Evolutionary conservation across 1,140 invertebrate species (phyloP).

Genomic region (Drosophila nikananu): DNA sequence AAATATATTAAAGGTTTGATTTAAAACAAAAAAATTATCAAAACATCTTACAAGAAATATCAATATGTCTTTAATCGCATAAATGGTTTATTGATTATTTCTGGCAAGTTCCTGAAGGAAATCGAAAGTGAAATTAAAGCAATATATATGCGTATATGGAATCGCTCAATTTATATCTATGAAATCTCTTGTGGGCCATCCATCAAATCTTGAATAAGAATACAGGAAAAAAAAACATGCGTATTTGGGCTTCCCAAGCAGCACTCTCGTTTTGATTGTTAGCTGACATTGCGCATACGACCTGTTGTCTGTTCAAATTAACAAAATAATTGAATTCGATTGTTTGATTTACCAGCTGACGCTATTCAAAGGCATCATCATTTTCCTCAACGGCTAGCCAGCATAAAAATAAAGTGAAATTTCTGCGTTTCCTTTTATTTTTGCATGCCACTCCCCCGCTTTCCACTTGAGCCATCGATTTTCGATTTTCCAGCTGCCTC

Average conservation of each 20-base stretch:
- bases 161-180: neutral
- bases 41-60: too few species aligned
- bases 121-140: constrained; percentile 9
- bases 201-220: constrained; percentile 3
- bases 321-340: constrained; percentile 60
- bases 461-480: constrained; percentile 66
- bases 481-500: constrained; percentile 59
- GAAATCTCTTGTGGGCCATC: constrained; percentile 5
- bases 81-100: neutral
- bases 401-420: constrained; percentile 27
- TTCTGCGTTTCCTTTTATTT: constrained; percentile 5
- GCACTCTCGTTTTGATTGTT: constrained; percentile 11
- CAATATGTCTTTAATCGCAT: neutral
- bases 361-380: constrained; percentile 34
- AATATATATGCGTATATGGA: neutral
- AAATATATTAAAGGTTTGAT: too few species aligned
- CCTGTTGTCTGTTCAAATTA: constrained; percentile 37
- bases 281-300: constrained; percentile 37
- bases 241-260: constrained; percentile 9
- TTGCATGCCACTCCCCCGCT: constrained; percentile 14
- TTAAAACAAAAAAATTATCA: too few species aligned
- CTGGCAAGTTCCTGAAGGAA: neutral
- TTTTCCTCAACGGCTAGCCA: constrained; percentile 15
- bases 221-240: neutral
- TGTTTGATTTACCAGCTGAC: constrained; percentile 65